Percentiles rank a stretch among this genome's conserved stretches.
These are phyloP conservation scores for Eulemur mongoz DNA, from an alignment of 2,797 vertebrate genomes.

Conservation along the genomic window DNA sequence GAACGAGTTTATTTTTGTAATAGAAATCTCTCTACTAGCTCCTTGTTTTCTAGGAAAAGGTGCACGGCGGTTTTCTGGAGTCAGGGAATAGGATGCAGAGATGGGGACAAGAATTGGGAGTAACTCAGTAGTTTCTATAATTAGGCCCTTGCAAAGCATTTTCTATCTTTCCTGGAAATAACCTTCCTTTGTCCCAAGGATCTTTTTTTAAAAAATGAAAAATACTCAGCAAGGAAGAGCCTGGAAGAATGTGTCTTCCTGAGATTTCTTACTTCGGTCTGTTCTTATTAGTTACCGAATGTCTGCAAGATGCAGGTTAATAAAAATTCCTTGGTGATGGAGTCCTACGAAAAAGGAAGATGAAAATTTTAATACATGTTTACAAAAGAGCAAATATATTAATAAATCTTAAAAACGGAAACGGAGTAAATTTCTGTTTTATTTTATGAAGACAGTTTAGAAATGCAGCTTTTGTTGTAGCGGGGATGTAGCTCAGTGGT, in stretches of 20 bases:
- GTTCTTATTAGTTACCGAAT: not conserved
- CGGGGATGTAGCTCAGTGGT: constrained; percentile 85
- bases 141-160: not conserved
- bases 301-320: not conserved
- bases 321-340: not conserved
- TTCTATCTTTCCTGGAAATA: not conserved
- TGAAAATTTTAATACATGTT: rapidly evolving
- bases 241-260: not conserved
- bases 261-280: not conserved
- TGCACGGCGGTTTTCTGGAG: not conserved
- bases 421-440: rapidly evolving
- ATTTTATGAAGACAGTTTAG: not conserved
- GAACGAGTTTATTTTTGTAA: not conserved
- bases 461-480: rapidly evolving
- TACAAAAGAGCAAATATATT: not conserved
- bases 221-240: not conserved
- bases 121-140: not conserved
- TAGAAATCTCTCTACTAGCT: not conserved
- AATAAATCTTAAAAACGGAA: not conserved
- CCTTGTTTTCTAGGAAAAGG: not conserved
- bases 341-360: rapidly evolving
- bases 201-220: not conserved
- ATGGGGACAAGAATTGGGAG: no score
- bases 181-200: not conserved
- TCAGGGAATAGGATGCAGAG: not conserved